These are phyloP conservation scores for Drosophila diplacantha DNA, from an alignment of 2,888 invertebrate species.

Conservation along the genomic window DNA sequence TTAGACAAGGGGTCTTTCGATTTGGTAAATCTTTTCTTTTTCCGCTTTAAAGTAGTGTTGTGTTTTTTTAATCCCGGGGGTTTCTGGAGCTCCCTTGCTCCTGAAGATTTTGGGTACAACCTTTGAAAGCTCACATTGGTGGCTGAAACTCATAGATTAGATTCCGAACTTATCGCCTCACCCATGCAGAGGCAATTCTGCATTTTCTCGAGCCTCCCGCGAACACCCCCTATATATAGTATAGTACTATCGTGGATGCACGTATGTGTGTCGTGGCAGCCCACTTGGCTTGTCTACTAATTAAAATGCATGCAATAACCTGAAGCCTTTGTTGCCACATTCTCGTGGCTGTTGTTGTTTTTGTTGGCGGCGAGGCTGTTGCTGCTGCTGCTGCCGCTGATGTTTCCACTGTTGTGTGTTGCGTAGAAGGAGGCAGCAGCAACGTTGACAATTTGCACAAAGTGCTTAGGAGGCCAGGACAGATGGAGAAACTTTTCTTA, in stretches of 20 bases:
- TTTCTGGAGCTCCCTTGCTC: too few species aligned
- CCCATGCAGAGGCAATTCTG: slow-evolving; percentile 32
- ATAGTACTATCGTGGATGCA: slow-evolving; percentile 1
- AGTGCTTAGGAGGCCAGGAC: slow-evolving; percentile 56
- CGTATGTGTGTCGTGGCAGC: slow-evolving; percentile 50
- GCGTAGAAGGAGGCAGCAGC: slow-evolving; percentile 65
- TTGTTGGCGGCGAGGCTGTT: slow-evolving; percentile 48
- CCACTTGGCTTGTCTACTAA: slow-evolving; percentile 73
- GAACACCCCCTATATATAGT: slow-evolving; percentile 4
- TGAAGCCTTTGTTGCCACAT: slow-evolving; percentile 71
- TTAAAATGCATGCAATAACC: slow-evolving; percentile 72
- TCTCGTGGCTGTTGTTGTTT: slow-evolving; percentile 53
- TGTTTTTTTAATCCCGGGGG: background rate
- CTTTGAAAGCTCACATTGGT: too few species aligned
- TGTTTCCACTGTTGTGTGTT: slow-evolving; percentile 40
- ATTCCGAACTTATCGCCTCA: slow-evolving; percentile 15
- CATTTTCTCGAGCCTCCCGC: slow-evolving; percentile 9
- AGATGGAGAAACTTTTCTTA: slow-evolving; percentile 27
- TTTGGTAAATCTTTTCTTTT: too few species aligned
- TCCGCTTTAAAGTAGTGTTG: too few species aligned
- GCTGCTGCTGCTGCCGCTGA: slow-evolving; percentile 40
- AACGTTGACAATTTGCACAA: slow-evolving; percentile 67
- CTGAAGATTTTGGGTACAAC: too few species aligned
- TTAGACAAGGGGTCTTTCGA: too few species aligned
- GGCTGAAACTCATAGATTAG: background rate